Evolutionary conservation across 1,140 invertebrate genomes (phyloP).

Genomic region (Diuraphis noxia): DNA sequence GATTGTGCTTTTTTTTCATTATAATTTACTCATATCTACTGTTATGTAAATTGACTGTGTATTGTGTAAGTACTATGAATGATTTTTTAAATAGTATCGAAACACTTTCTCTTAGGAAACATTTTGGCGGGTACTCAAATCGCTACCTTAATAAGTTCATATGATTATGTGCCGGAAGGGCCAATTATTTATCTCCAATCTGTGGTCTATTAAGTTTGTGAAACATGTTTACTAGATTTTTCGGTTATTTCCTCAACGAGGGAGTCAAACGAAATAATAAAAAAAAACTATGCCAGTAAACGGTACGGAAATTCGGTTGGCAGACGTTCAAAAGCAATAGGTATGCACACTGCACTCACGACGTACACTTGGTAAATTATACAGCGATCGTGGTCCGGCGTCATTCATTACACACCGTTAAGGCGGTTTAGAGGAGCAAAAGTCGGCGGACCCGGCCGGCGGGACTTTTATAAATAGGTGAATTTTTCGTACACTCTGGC

Average conservation of each 20-base stretch:
- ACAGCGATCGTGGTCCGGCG: background rate
- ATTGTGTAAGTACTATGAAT: background rate
- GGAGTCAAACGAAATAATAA: background rate
- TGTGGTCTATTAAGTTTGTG: background rate
- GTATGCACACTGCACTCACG: background rate
- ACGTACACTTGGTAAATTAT: background rate
- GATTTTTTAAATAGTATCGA: background rate
- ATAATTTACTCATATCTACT: background rate
- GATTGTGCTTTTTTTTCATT: background rate
- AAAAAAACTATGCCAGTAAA: constrained; percentile 14
- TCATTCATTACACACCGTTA: constrained; percentile 9
- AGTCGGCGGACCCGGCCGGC: background rate
- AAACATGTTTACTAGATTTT: constrained; percentile 34
- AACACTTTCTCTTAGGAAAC: constrained; percentile 29
- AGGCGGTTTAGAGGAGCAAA: background rate
- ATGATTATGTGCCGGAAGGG: background rate
- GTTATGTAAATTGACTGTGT: too few relatives aligned
- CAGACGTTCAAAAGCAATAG: constrained; percentile 12
- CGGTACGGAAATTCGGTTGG: constrained; percentile 2
- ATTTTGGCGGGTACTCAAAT: constrained; percentile 19
- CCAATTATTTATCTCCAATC: constrained; percentile 30
- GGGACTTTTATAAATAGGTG: constrained; percentile 43
- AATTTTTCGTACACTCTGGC: background rate
- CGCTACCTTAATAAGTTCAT: background rate
- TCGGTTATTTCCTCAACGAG: constrained; percentile 26